Base-by-base conservation (phyloP, 2,888 invertebrate genomes). In the Phania funesta region DNA sequence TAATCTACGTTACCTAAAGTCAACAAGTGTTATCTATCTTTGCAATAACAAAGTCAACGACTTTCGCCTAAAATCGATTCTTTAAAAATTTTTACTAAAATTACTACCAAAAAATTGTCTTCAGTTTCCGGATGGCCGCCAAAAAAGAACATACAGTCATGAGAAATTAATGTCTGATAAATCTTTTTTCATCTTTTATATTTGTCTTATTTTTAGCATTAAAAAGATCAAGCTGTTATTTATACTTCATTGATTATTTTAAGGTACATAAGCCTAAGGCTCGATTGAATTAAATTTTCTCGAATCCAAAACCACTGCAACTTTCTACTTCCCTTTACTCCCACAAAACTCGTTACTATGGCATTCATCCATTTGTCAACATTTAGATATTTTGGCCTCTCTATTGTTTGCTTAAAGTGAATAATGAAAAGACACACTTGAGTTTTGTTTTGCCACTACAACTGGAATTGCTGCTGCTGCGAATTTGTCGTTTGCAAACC, bases 371-470 rank as follows among this genome's bases (percentile, higher is more conserved):
- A 54, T 44, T 18, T 22, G 46, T 13, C 32, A 64, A 54, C 18
- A 48, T 22, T 50, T 24, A 64, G 32, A 11, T 7, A 38, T 65
- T 46, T 65, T 64, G 18, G 44, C 20, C 32, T n/a, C n/a, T n/a
- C n/a, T n/a, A n/a, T n/a, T n/a, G 50, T 24, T 65, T 41, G 38
- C 58, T 46, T 16, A 52, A 35, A 18, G 32, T 52, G 22, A 32
- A 29, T 70, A 77, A 70, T 77, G 67, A 77, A 77, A 68, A 68
- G 16, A 41, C 22, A 60, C 46, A 24, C 29, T 77, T 38, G n/a
- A 26, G 50, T 60, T 38, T 16, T n/a, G 1, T 52, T 2, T 29
- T 22, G n/a, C 38, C 3, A 3, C 2, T 16, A 11, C 18, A 70
- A 58, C 50, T 70, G 56, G 68, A 54, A 68, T 18, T 29, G 26